phyloP scores from a whole-genome alignment of 2,888 invertebrate genomes.

The Acleris cristana region DNA sequence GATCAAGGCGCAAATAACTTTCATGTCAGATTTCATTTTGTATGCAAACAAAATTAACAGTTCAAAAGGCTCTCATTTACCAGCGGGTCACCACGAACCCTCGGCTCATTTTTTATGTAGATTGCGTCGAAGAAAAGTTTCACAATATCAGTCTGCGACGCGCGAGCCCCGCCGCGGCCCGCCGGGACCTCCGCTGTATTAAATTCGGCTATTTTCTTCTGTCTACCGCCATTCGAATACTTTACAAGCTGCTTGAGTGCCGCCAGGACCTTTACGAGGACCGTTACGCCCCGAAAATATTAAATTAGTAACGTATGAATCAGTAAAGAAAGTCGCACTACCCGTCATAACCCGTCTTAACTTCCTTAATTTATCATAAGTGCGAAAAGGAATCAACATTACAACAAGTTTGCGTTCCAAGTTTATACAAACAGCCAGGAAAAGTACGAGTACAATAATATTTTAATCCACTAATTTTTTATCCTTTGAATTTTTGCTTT shows the following conservation, averaged over 20 bases:
- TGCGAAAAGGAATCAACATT: not conserved
- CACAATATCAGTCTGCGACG: constrained; percentile 76
- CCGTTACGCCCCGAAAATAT: constrained; percentile 26
- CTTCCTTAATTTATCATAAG: constrained; percentile 4
- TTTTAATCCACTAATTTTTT: too few species aligned
- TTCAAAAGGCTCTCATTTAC: constrained; percentile 81
- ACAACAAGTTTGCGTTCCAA: too few species aligned
- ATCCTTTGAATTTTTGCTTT: too few species aligned
- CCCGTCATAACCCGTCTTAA: constrained; percentile 16
- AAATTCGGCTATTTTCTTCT: constrained; percentile 69
- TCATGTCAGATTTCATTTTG: constrained; percentile 75
- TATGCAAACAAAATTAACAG: constrained; percentile 81
- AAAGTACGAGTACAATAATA: too few species aligned
- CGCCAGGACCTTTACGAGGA: constrained; percentile 41
- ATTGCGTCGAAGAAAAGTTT: constrained; percentile 81
- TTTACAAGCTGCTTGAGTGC: constrained; percentile 58
- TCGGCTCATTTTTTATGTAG: constrained; percentile 81
- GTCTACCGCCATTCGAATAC: constrained; percentile 59
- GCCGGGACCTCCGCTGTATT: constrained; percentile 64
- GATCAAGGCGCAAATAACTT: constrained; percentile 71
- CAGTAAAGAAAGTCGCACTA: constrained; percentile 13
- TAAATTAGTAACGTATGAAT: constrained; percentile 31
- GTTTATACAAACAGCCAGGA: too few species aligned
- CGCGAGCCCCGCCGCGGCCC: constrained; percentile 61
- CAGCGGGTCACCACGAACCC: constrained; percentile 76